A percentile compares a stretch with the other conserved stretches of the same genome.
These are phyloP conservation scores for Rhinella marina DNA, from an alignment of 2,797 vertebrate genomes.

Conservation along the genomic window DNA sequence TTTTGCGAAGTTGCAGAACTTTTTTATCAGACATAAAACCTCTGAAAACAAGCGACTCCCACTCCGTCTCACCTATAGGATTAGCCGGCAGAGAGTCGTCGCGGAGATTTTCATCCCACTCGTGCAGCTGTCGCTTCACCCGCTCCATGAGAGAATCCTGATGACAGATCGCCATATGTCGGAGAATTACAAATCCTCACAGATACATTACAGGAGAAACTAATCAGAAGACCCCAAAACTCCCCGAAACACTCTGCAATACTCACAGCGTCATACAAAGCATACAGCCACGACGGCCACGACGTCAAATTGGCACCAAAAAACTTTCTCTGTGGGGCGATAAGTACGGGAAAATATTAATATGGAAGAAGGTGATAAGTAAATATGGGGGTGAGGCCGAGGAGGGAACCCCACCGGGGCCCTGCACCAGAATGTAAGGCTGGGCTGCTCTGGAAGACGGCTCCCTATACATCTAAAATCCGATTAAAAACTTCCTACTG, in stretches of 20 bases:
- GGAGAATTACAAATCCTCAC: not conserved
- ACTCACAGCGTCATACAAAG: conserved; percentile 96
- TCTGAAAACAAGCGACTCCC: not conserved
- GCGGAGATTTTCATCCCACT: conserved; percentile 98
- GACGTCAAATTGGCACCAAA: conserved; percentile 92
- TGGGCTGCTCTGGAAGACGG: too few relatives aligned
- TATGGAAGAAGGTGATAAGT: not conserved
- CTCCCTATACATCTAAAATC: not conserved
- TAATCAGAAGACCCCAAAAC: not conserved
- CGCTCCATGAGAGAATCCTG: conserved; percentile 85
- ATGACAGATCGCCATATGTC: not conserved
- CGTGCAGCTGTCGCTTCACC: conserved; percentile 94
- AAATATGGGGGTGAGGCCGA: too few relatives aligned
- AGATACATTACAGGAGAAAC: not conserved
- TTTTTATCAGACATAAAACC: not conserved
- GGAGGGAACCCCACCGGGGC: too few relatives aligned
- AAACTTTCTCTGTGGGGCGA: conserved; percentile 84
- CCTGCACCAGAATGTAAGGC: too few relatives aligned
- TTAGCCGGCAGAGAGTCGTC: conserved; percentile 95
- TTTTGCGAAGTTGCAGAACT: not conserved
- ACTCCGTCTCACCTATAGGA: conserved; percentile 82
- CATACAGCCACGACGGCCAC: conserved; percentile 97
- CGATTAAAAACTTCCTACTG: too few relatives aligned
- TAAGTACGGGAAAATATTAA: not conserved
- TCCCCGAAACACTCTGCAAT: not conserved